phyloP scores from a whole-genome alignment of 2,113 vertebrate species.

The Bagarius yarrelli region DNA sequence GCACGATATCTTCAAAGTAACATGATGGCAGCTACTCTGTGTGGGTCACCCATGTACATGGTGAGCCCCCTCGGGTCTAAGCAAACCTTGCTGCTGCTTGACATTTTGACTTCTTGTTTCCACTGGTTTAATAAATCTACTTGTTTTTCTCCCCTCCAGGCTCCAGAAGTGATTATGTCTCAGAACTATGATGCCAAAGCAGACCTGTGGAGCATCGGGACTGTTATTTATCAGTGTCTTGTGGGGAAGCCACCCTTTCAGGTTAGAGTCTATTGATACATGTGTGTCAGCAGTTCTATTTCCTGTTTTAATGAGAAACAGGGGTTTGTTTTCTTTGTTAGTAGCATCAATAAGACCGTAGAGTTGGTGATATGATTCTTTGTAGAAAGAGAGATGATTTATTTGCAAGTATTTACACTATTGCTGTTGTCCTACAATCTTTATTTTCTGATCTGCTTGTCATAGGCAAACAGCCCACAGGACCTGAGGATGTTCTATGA shows the following conservation, averaged over 20 bases:
- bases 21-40: conserved; percentile 98
- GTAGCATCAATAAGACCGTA: not conserved
- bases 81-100: not conserved
- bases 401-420: not conserved
- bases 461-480: conserved; percentile 93
- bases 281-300: not conserved
- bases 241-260: conserved; percentile 98
- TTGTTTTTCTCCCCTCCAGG: conserved; percentile 68
- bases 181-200: conserved; percentile 97
- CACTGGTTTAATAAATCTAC: not conserved
- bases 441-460: conserved; percentile 1
- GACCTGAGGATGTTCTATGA: conserved; percentile 97
- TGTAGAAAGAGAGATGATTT: not conserved
- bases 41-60: conserved; percentile 98
- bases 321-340: not conserved
- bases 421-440: not conserved
- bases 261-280: conserved; percentile 65
- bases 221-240: conserved; percentile 95
- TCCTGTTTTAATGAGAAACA: not conserved
- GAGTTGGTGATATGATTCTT: not conserved
- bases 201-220: conserved; percentile 97
- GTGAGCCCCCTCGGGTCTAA: conserved; percentile 71
- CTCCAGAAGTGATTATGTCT: conserved; percentile 98
- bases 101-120: conserved; percentile 8
- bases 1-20: conserved; percentile 97